Base-by-base conservation (phyloP, 2,888 invertebrate genomes). In the Oxyscelio sp. region DNA sequence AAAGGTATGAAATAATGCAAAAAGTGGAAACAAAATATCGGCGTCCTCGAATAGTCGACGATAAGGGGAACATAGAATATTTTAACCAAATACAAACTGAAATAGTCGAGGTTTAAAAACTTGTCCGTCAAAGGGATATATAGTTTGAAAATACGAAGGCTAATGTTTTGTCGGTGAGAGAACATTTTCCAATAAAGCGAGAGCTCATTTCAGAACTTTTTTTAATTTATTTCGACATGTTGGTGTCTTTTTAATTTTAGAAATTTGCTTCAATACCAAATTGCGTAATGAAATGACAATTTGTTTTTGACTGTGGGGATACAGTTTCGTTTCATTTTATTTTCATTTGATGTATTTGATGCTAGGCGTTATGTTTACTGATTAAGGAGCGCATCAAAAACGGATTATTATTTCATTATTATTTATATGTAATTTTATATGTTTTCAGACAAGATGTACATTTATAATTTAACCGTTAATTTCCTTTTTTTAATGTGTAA, bases 81-180 rank as follows among this genome's bases (percentile, higher is more conserved):
- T 89, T 88, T 86, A 87, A 87, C 83, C 85, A 85, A 85, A 86
- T 75, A 61, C 68, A 80, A 79, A 81, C 52, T 84, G 66, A 89
- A 89, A 82, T 87, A 88, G 83, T 85, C 82, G 85, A 86, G 73
- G 58, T 81, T 54, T 40, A 54, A 81, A 86, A 85, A 27, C 85
- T 83, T 85, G 75, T 80, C 81, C 73, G 65, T 87, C 71, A 80
- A 88, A 78, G 80, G 85, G 87, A 82, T 88, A 87, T 89, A 88
- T 90, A 83, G 87, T 89, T 90, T 89, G 85, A 87, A 86, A 87
- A 85, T 81, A 86, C 77, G 83, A 82, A 88, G 82, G 85, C 87
- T 88, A 84, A 83, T 85, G 77, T 89, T 89, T 87, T 87, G 85
- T 85, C 85, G 74, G 78, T 31, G 65, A 73, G 71, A 74, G 43